phyloP scores from a whole-genome alignment of 1,140 invertebrate species.

The Cherax quadricarinatus region DNA sequence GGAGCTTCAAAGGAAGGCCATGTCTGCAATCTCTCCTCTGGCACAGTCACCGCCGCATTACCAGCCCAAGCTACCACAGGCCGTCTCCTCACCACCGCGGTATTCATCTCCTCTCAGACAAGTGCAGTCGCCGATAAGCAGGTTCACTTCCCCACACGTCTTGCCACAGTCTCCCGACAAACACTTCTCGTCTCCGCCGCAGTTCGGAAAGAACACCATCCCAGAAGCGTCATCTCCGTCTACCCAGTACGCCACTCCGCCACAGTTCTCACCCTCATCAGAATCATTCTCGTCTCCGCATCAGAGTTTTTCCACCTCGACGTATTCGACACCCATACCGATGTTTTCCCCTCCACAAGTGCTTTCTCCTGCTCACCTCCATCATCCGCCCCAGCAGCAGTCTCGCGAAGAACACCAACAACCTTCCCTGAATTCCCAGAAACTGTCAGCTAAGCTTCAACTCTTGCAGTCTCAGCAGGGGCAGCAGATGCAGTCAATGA shows the following conservation, averaged over 20 bases:
- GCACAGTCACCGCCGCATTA: background rate
- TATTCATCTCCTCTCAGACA: constrained; percentile 42
- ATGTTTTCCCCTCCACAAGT: constrained; percentile 56
- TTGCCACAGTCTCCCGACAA: constrained; percentile 12
- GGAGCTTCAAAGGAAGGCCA: constrained; percentile 17
- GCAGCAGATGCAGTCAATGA: constrained; percentile 17
- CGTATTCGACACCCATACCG: constrained; percentile 9
- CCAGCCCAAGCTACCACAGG: background rate
- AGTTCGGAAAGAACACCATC: background rate
- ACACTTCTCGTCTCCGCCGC: constrained; percentile 10
- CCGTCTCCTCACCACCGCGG: constrained; percentile 15
- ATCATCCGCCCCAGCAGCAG: background rate
- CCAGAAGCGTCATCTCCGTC: constrained; percentile 46
- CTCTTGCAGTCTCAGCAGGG: constrained; percentile 41
- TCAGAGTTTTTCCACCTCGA: constrained; percentile 3
- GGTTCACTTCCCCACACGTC: constrained; percentile 7
- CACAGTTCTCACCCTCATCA: constrained; percentile 15
- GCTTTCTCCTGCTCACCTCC: constrained; percentile 8
- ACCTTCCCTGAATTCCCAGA: constrained; percentile 32
- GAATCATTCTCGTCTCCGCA: constrained; percentile 26
- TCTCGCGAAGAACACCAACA: background rate
- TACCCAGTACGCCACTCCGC: constrained; percentile 34
- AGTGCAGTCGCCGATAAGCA: background rate
- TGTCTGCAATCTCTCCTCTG: background rate
- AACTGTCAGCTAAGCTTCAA: constrained; percentile 55